Evolutionary conservation across 2,113 vertebrate genomes (phyloP), one percentile per base, ranked within the genome.

Genomic region (Prinia subflava): DNA sequence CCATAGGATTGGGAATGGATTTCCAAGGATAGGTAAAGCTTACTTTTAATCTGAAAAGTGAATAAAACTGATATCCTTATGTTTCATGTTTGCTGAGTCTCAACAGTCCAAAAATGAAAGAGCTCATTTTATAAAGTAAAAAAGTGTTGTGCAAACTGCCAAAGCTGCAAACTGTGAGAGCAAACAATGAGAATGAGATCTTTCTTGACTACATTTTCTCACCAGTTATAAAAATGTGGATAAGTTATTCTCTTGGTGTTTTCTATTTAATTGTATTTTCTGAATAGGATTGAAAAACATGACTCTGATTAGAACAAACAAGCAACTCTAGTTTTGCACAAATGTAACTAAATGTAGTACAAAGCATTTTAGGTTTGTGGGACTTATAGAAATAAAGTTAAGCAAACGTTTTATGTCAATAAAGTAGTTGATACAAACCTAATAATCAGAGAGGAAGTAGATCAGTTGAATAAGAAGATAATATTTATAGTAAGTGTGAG

Each of bases 381-480:
- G 20, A 9, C 44, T 78, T 80, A 74, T 7, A 89, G 49, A 78
- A 89, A 75, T 69, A 59, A 93, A 85, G 56, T 92, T 65, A 77
- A 52, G 37, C 35, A 79, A 87, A 93, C 11, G 10, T 65, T 84
- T 79, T 73, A 49, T 86, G 56, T 89, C 60, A 78, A 78, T 88
- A 83, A 76, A 94, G 59, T 41, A 80, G 42, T 87, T 80, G 79
- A 60, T 90, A 56, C 24, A 69, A 77, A 73, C 50, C 41, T 84
- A 79, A 87, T 55, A 89, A 95, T 90, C 79, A 64, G 35, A 94
- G 30, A 85, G 75, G 84, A 92, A 92, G 59, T 39, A 92, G 78
- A 67, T 69, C 63, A 39, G 25, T 85, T 87, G 37, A 80, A 35
- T 64, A 70, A 86, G 67, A 89, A 81, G 74, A 71, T 69, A 91